Percentiles rank a stretch among this genome's conserved stretches.
phyloP scores from a whole-genome alignment of 2,797 vertebrate species.

The Uromys caudimaculatus region DNA sequence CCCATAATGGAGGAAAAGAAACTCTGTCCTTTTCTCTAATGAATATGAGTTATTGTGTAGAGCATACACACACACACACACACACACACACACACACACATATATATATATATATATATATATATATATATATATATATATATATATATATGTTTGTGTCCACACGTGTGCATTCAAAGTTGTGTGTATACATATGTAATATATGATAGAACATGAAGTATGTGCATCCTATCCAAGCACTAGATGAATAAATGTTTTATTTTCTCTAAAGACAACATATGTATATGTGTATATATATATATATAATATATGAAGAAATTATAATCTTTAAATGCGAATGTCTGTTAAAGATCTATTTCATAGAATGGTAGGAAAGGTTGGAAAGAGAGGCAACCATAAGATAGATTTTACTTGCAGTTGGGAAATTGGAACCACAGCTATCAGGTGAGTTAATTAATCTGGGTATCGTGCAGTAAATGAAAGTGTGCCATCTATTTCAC shows the following conservation, averaged over 20 bases:
- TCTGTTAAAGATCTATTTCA: slow-evolving; percentile 68
- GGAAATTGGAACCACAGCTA: slow-evolving; percentile 86
- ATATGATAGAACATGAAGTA: background rate
- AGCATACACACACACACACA: too few species aligned
- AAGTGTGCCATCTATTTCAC: slow-evolving; percentile 88
- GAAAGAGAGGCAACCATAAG: slow-evolving; percentile 70
- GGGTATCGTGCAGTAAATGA: slow-evolving; percentile 88
- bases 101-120: too few species aligned
- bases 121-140: background rate
- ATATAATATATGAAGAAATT: background rate
- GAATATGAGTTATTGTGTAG: background rate
- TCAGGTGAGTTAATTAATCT: slow-evolving; percentile 90
- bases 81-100: too few species aligned
- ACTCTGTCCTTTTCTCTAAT: background rate
- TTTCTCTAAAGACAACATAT: background rate
- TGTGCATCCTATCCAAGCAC: background rate
- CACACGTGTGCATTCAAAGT: background rate
- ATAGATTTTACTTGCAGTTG: slow-evolving; percentile 78
- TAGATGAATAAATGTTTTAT: background rate
- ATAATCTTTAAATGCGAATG: slow-evolving; percentile 54
- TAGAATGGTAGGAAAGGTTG: slow-evolving; percentile 61
- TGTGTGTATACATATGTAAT: background rate
- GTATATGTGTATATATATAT: background rate
- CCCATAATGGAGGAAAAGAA: slow-evolving; percentile 21
- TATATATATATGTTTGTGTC: too few species aligned